Percentiles rank a stretch among this genome's conserved stretches.
phyloP scores from a whole-genome alignment of 1,140 invertebrate species.

The Diplogasteroides magnus region DNA sequence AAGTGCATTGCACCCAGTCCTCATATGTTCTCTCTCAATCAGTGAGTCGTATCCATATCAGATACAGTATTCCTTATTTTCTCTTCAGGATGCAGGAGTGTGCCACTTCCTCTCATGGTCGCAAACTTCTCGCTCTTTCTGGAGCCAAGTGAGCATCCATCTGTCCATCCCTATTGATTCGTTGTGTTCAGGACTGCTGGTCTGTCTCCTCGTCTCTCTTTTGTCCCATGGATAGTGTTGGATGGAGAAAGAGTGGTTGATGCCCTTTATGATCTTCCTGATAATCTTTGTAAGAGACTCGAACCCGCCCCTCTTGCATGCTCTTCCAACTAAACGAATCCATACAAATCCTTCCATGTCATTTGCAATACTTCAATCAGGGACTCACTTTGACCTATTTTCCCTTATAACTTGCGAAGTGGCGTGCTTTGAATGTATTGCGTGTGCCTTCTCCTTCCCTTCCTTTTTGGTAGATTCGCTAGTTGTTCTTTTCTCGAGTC shows the following conservation, averaged over 20 bases:
- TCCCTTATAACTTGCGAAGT: too few relatives aligned
- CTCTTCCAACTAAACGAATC: too few relatives aligned
- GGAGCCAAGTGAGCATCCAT: conserved; percentile 20
- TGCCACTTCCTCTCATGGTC: conserved; percentile 37
- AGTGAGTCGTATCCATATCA: too few relatives aligned
- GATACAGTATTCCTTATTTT: too few relatives aligned
- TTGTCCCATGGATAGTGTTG: conserved; percentile 54
- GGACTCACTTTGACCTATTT: too few relatives aligned
- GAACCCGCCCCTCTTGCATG: conserved; percentile 44
- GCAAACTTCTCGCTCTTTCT: conserved; percentile 42
- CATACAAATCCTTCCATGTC: too few relatives aligned
- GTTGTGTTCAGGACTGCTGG: conserved; percentile 20
- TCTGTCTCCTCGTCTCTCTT: conserved; percentile 35
- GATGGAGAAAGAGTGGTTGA: conserved; percentile 44
- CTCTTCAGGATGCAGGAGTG: conserved; percentile 41
- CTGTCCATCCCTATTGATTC: not conserved
- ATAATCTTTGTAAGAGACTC: conserved; percentile 50
- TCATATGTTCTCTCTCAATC: conserved; percentile 16
- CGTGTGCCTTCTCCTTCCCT: too few relatives aligned
- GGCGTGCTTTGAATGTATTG: too few relatives aligned
- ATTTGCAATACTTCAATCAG: too few relatives aligned
- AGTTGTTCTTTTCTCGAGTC: too few relatives aligned
- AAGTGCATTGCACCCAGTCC: conserved; percentile 31
- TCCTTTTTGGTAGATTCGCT: too few relatives aligned
- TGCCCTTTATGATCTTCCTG: conserved; percentile 52